Conservation (phyloP, 2,113 vertebrate genomes). For the Alosa alosa region DNA sequence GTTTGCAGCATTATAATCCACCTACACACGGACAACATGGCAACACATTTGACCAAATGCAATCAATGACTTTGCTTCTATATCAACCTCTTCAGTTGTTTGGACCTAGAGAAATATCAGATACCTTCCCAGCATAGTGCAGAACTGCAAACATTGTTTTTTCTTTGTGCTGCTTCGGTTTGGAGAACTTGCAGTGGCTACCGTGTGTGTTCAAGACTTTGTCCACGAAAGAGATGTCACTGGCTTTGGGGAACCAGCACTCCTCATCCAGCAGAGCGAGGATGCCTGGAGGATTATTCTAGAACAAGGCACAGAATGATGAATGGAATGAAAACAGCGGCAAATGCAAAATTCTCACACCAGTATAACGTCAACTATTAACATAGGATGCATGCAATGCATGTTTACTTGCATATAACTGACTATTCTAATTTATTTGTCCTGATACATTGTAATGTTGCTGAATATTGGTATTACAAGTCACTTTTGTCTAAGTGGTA, state of each 20-base stretch:
- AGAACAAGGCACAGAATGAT: constrained; percentile 22
- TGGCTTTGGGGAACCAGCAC: constrained; percentile 98
- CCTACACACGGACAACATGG: constrained; percentile 63
- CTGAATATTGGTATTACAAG: not conserved
- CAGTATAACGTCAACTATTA: too few relatives aligned
- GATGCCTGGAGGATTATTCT: constrained; percentile 94
- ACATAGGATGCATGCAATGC: not conserved
- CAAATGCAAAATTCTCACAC: not conserved
- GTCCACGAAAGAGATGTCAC: constrained; percentile 89
- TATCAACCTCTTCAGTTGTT: not conserved
- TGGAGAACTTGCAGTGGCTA: constrained; percentile 88
- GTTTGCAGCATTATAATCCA: constrained; percentile 85
- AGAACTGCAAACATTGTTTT: constrained; percentile 90
- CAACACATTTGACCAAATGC: not conserved
- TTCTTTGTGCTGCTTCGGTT: constrained; percentile 89
- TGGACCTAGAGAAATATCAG: not conserved
- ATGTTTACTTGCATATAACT: too few relatives aligned
- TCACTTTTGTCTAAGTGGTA: not conserved
- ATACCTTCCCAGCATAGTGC: constrained; percentile 93
- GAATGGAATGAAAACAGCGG: not conserved
- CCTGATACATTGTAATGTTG: not conserved
- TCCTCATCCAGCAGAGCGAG: constrained; percentile 93
- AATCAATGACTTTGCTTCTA: not conserved
- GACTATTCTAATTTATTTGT: not conserved
- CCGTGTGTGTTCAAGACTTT: constrained; percentile 85